Conservation (phyloP, 2,797 vertebrate genomes). For the Liasis olivaceus region DNA sequence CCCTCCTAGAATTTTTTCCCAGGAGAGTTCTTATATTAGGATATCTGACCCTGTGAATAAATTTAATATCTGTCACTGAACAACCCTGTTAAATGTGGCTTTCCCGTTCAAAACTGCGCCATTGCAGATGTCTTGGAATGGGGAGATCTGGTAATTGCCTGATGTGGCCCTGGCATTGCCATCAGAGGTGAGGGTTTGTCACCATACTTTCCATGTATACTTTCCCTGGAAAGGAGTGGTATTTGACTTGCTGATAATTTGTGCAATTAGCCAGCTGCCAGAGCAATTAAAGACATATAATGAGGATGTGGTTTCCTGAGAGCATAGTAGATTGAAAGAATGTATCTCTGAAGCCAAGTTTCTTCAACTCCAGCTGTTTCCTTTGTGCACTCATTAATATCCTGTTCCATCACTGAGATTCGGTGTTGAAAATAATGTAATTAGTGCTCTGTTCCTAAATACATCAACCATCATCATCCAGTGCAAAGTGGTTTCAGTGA, state of each 20-base stretch:
- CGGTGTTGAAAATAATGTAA: not conserved
- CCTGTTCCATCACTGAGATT: not conserved
- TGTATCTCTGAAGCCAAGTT: not conserved
- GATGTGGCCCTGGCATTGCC: not conserved
- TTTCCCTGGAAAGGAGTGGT: not conserved
- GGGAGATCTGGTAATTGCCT: not conserved
- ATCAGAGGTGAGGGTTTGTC: not conserved
- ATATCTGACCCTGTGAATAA: not conserved
- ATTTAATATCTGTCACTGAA: not conserved
- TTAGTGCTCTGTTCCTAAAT: not conserved
- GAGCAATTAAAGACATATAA: not conserved
- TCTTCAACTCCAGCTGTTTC: not conserved
- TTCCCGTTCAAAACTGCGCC: not conserved
- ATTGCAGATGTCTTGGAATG: not conserved
- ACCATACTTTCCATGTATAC: not conserved
- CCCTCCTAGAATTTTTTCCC: not conserved
- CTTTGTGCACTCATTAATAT: not conserved
- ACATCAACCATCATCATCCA: no score
- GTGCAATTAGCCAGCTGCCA: not conserved
- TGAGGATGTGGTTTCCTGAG: not conserved
- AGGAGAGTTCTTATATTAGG: not conserved
- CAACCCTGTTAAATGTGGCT: not conserved
- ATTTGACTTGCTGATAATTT: not conserved
- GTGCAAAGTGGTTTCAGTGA: not conserved
- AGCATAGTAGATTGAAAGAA: not conserved